Evolutionary conservation across 2,888 invertebrate species (phyloP).

Genomic region (Acronicta alni): DNA sequence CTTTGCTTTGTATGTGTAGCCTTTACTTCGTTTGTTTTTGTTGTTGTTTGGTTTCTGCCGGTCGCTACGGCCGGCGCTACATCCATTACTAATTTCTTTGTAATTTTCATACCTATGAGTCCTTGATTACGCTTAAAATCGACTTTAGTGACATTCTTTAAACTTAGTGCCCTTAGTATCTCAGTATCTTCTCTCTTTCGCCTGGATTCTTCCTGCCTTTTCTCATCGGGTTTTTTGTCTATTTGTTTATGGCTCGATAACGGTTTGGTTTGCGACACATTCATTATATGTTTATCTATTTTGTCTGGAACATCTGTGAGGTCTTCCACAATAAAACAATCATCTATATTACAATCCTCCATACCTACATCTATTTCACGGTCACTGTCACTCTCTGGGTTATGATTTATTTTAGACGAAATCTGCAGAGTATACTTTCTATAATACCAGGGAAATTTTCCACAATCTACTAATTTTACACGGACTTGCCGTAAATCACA

Average conservation of each 20-base stretch:
- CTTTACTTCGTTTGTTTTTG: neutral
- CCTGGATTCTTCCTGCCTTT: slow-evolving; percentile 9
- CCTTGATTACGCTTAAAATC: slow-evolving; percentile 69
- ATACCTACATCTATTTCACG: slow-evolving; percentile 29
- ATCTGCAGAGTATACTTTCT: slow-evolving; percentile 47
- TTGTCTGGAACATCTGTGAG: slow-evolving; percentile 9
- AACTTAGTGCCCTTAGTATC: slow-evolving; percentile 40
- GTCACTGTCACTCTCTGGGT: slow-evolving; percentile 30
- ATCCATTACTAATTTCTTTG: slow-evolving; percentile 20
- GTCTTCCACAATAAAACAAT: slow-evolving; percentile 51
- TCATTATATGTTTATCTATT: neutral
- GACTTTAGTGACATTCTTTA: slow-evolving; percentile 48
- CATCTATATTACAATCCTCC: slow-evolving; percentile 26
- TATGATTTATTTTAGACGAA: slow-evolving; percentile 18
- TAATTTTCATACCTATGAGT: slow-evolving; percentile 67
- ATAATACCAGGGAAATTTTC: slow-evolving; percentile 55
- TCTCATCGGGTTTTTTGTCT: slow-evolving; percentile 8
- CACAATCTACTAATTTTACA: slow-evolving; percentile 51
- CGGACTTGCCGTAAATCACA: slow-evolving; percentile 14
- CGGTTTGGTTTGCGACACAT: slow-evolving; percentile 9
- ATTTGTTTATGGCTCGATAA: neutral
- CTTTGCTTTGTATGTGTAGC: neutral
- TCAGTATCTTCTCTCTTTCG: slow-evolving; percentile 37
- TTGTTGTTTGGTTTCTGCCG: neutral
- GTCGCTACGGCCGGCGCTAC: neutral